Percentiles rank a stretch among this genome's conserved stretches.
These are phyloP conservation scores for Zoroaster sp. DNA, from an alignment of 53 echinoderm and acorn worm genomes.

Conservation along the genomic window DNA sequence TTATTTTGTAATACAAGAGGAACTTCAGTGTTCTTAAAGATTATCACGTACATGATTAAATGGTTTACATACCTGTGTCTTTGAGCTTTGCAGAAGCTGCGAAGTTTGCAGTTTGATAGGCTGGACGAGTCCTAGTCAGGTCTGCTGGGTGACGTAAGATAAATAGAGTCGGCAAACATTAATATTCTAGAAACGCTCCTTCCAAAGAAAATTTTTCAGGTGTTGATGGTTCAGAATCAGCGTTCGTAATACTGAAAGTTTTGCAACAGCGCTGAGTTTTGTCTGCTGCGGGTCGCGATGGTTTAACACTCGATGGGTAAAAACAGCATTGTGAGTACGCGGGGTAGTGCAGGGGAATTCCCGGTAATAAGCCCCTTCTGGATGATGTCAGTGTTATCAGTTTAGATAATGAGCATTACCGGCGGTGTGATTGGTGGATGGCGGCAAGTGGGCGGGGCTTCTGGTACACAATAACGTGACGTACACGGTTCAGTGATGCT, in stretches of 20 bases:
- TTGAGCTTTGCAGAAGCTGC: slow-evolving; percentile 6
- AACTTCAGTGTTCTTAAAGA: too few species aligned
- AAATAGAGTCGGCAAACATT: slow-evolving; percentile 46
- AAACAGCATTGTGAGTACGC: not conserved
- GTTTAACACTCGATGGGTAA: not conserved
- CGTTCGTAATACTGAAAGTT: not conserved
- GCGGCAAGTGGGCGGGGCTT: not conserved
- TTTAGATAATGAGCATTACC: not conserved
- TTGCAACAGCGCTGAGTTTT: not conserved
- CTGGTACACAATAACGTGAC: not conserved
- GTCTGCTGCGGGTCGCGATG: not conserved
- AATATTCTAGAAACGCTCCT: not conserved
- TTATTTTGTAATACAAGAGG: too few species aligned
- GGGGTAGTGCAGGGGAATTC: not conserved
- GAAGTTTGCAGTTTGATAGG: not conserved
- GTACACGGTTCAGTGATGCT: slow-evolving; percentile 28
- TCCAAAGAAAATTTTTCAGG: not conserved
- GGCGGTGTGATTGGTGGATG: slow-evolving; percentile 16
- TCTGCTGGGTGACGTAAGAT: slow-evolving; percentile 40
- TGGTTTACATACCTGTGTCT: not conserved
- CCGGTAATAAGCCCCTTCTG: not conserved
- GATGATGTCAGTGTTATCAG: slow-evolving; percentile 11
- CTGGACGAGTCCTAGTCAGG: slow-evolving; percentile 17
- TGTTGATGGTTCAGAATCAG: not conserved
- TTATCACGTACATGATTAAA: too few species aligned